Percentiles rank a stretch among this genome's conserved stretches.
These are phyloP conservation scores for Nothoprocta perdicaria DNA, from an alignment of 2,113 vertebrate genomes.

Conservation along the genomic window DNA sequence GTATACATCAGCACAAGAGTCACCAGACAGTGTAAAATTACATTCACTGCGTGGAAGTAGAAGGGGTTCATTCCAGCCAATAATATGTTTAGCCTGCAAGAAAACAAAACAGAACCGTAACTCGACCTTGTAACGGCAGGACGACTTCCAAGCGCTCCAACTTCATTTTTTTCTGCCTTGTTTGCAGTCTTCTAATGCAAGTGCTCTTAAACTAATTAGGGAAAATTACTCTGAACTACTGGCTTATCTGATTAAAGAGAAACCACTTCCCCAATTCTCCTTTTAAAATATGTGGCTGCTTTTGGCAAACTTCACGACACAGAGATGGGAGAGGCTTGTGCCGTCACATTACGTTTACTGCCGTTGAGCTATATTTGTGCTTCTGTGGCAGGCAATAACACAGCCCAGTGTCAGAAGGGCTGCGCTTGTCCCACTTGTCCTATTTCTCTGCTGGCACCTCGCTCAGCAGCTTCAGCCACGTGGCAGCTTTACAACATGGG, in stretches of 20 bases:
- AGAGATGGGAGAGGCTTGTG: neutral
- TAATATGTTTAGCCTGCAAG: slow-evolving; percentile 88
- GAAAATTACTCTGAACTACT: neutral
- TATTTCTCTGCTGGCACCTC: neutral
- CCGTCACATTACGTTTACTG: neutral
- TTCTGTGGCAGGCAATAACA: neutral
- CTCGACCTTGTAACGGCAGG: neutral
- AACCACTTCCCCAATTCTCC: neutral
- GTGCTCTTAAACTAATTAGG: neutral
- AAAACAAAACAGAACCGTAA: neutral
- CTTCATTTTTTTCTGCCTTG: neutral
- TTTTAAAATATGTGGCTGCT: neutral
- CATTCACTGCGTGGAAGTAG: slow-evolving; percentile 91
- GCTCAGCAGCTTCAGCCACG: neutral
- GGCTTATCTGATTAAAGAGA: neutral
- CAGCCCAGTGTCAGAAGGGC: neutral
- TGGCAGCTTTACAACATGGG: neutral
- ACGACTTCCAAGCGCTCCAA: neutral
- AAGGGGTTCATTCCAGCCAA: slow-evolving; percentile 90
- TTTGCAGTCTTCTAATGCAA: neutral
- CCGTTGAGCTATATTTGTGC: neutral
- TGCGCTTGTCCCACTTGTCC: neutral
- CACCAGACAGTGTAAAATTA: slow-evolving; percentile 88
- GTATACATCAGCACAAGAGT: slow-evolving; percentile 90
- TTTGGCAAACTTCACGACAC: neutral